These are phyloP conservation scores for Leucopsar rothschildi DNA, from an alignment of 2,113 vertebrate species.

Conservation along the genomic window DNA sequence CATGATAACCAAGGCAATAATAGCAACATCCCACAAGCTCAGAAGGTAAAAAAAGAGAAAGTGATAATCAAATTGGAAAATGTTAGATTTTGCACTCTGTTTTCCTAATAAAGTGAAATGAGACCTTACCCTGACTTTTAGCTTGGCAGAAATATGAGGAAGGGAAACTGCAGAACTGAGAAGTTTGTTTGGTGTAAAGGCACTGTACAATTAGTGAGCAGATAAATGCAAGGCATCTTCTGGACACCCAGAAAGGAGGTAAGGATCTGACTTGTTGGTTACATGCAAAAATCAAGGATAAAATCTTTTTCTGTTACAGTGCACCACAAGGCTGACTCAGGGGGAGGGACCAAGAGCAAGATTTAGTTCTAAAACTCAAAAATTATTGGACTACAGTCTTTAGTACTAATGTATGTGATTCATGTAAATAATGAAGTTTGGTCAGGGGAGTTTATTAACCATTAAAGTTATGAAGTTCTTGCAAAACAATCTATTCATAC, in stretches of 20 bases:
- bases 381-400: background rate
- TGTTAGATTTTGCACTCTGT: background rate
- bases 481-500: background rate
- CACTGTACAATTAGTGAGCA: background rate
- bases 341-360: background rate
- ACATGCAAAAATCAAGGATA: background rate
- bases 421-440: background rate
- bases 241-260: background rate
- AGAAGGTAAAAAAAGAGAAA: background rate
- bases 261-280: background rate
- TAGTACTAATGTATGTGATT: background rate
- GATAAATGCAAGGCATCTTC: background rate
- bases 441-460: background rate
- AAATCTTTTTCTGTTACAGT: background rate
- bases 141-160: background rate
- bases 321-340: background rate
- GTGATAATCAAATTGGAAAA: background rate
- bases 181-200: background rate
- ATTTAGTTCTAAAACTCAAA: background rate
- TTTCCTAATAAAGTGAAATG: background rate
- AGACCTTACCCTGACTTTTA: background rate
- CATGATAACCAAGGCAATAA: background rate
- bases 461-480: background rate
- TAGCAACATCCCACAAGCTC: background rate
- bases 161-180: background rate